Conservation (phyloP, 1,140 invertebrate species). For the Drosophila ambigua region DNA sequence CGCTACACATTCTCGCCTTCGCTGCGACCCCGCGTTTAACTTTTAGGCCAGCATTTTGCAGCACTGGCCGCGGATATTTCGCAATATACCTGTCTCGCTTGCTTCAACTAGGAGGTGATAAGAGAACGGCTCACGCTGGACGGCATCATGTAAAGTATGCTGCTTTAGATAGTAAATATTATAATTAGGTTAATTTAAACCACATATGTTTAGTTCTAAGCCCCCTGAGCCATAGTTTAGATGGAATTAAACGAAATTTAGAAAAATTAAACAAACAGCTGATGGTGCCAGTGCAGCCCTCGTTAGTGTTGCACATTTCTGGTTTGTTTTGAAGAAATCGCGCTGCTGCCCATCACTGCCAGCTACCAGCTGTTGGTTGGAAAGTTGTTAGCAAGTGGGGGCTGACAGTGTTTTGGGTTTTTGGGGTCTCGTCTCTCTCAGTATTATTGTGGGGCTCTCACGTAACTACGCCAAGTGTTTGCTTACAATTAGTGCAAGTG, state of each 20-base stretch:
- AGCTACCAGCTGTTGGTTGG: conserved; percentile 48
- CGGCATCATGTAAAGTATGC: too few species aligned
- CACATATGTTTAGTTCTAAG: too few species aligned
- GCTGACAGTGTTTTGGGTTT: conserved; percentile 9
- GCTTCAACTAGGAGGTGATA: neutral
- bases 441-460: conserved; percentile 51
- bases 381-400: conserved; percentile 20
- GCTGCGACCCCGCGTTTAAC: conserved; percentile 52
- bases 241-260: too few species aligned
- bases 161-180: too few species aligned
- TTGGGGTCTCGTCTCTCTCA: conserved; percentile 18
- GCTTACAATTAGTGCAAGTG: conserved; percentile 64
- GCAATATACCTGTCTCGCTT: conserved; percentile 50
- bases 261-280: neutral
- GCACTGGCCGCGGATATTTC: conserved; percentile 51
- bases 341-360: conserved; percentile 42
- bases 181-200: too few species aligned
- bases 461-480: conserved; percentile 17
- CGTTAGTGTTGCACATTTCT: conserved; percentile 11
- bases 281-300: neutral
- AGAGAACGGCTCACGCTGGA: neutral
- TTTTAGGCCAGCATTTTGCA: conserved; percentile 41
- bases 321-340: conserved; percentile 50
- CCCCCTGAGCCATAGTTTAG: too few species aligned
- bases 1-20: conserved; percentile 70